Conservation (phyloP, 2,888 invertebrate genomes). For the Coelogynopora nodosa region DNA sequence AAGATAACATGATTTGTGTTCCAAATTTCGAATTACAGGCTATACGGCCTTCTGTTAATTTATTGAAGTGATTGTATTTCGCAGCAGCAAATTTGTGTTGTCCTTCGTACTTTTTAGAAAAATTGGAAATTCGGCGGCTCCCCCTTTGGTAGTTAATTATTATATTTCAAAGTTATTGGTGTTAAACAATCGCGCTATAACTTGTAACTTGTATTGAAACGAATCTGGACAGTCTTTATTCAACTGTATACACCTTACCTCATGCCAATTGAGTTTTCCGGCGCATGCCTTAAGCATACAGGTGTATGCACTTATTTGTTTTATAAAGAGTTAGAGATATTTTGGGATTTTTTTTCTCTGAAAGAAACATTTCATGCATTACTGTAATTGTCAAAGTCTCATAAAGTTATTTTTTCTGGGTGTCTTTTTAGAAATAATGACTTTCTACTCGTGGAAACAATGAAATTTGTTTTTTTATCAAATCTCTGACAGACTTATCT, state of each 20-base stretch:
- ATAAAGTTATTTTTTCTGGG: not conserved
- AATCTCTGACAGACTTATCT: not conserved
- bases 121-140: not conserved
- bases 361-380: not conserved
- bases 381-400: not conserved
- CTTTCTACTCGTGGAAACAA: not conserved
- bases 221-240: not conserved
- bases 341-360: too few relatives aligned
- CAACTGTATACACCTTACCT: not conserved
- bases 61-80: not conserved
- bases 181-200: too few relatives aligned
- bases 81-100: not conserved
- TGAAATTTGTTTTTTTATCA: not conserved
- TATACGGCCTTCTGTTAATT: not conserved
- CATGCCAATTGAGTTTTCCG: not conserved
- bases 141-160: not conserved
- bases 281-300: not conserved
- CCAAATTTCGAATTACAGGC: not conserved
- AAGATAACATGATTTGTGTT: not conserved
- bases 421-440: not conserved
- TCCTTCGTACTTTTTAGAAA: not conserved
- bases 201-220: not conserved
- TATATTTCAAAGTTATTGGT: too few relatives aligned
- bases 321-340: too few relatives aligned
- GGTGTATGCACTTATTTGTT: not conserved